A percentile compares a stretch with the other conserved stretches of the same genome.
Evolutionary conservation across 92 coral and sea anemone genomes (phyloP).

Genomic region (Virgularia gustaviana): DNA sequence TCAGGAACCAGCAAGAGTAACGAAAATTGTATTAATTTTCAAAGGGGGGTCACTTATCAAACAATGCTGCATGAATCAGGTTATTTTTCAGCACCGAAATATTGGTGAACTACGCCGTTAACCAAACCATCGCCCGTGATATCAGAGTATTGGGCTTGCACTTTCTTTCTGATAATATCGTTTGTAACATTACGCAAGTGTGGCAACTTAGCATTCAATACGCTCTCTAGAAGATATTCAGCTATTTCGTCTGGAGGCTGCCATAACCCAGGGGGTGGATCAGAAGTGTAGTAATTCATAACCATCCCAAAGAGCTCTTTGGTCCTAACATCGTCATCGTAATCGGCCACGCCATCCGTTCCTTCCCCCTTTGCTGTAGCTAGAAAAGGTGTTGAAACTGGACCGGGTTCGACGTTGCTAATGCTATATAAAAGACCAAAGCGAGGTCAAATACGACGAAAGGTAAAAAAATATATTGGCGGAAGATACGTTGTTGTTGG

Average conservation of each 20-base stretch:
- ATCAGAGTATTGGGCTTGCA: slow-evolving; percentile 63
- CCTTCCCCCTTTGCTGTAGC: slow-evolving; percentile 1
- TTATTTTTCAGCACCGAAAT: no score
- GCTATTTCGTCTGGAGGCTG: slow-evolving; percentile 85
- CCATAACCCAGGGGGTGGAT: slow-evolving; percentile 41
- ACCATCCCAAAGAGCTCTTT: slow-evolving; percentile 64
- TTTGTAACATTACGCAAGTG: slow-evolving; percentile 83
- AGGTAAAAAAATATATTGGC: no score
- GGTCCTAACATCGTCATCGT: slow-evolving; percentile 84
- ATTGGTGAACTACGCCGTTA: slow-evolving; percentile 56
- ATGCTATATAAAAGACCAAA: slow-evolving; percentile 56
- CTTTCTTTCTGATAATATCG: slow-evolving; percentile 56
- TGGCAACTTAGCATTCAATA: slow-evolving; percentile 63
- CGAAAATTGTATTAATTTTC: no score
- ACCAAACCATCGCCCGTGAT: slow-evolving; percentile 70
- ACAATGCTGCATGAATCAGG: no score
- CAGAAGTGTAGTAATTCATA: slow-evolving; percentile 51
- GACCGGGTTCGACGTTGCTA: slow-evolving; percentile 89
- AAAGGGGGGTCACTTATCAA: no score
- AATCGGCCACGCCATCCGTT: slow-evolving; percentile 25
- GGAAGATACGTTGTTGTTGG: no score
- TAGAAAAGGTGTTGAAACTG: slow-evolving; percentile 61
- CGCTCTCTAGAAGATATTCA: slow-evolving; percentile 61
- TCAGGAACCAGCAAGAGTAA: no score
- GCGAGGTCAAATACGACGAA: no score